Percentiles rank a stretch among this genome's conserved stretches.
Evolutionary conservation across 2,888 invertebrate genomes (phyloP).

Genomic region (Lasioglossum lativentre): DNA sequence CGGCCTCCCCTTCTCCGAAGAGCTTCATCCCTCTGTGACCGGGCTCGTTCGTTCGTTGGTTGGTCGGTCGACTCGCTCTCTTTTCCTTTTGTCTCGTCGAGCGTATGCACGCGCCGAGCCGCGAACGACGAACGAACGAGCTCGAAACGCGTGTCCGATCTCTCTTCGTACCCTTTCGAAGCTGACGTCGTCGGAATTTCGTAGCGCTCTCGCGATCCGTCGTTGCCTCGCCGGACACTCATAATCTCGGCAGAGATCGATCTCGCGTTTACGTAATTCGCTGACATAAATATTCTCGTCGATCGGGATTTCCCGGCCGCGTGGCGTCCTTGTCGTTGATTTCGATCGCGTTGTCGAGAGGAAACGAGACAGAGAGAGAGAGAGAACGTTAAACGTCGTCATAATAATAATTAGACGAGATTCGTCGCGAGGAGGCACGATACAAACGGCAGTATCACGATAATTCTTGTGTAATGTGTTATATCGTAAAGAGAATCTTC

Average conservation of each 20-base stretch:
- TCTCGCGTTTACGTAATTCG: conserved; percentile 2
- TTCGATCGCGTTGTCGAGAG: conserved; percentile 43
- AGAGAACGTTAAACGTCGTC: not conserved
- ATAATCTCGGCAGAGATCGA: not conserved
- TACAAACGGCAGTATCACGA: not conserved
- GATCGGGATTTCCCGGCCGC: not conserved
- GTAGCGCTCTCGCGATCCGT: not conserved
- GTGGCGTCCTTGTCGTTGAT: not conserved
- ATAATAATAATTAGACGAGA: not conserved
- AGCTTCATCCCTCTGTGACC: conserved; percentile 49
- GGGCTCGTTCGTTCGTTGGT: conserved; percentile 27
- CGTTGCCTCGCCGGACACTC: not conserved
- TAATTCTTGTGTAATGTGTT: not conserved
- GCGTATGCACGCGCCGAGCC: conserved; percentile 21
- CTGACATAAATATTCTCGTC: not conserved
- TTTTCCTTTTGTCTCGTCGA: conserved; percentile 2
- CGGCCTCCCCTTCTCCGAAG: conserved; percentile 57
- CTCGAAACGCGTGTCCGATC: conserved; percentile 13
- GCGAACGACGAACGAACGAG: not conserved
- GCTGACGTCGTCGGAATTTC: not conserved
- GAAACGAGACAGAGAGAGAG: no score
- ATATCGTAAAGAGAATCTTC: not conserved
- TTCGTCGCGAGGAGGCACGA: not conserved
- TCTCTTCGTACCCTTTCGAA: not conserved
- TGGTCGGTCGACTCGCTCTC: not conserved